Evolutionary conservation across 2,888 invertebrate genomes (phyloP).

Genomic region (Ceratothoa steindachneri): DNA sequence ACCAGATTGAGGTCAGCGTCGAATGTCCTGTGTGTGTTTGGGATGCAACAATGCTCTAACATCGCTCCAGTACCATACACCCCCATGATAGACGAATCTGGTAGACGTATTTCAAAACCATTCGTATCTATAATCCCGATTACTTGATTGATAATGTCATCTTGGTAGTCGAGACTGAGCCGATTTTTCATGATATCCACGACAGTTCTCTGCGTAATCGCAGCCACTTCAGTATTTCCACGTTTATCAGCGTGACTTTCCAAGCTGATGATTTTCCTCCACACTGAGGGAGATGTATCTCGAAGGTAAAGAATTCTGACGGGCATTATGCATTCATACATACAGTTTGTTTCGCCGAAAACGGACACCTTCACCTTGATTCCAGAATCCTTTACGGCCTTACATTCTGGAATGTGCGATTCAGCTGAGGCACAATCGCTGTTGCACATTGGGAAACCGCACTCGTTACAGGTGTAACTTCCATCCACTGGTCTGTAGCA

Average conservation of each 20-base stretch:
- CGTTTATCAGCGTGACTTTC: conserved; percentile 43
- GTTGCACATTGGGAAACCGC: conserved; percentile 46
- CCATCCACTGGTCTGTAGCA: conserved; percentile 46
- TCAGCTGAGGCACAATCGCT: conserved; percentile 31
- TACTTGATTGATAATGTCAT: conserved; percentile 33
- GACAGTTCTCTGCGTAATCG: conserved; percentile 41
- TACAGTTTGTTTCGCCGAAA: conserved; percentile 36
- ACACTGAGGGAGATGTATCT: conserved; percentile 24
- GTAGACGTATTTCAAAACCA: conserved; percentile 41
- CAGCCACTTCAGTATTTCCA: conserved; percentile 32
- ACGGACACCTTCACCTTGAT: conserved; percentile 33
- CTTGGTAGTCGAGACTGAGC: conserved; percentile 24
- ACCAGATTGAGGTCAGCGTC: conserved; percentile 43
- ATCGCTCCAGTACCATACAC: conserved; percentile 30
- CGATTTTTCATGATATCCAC: conserved; percentile 40
- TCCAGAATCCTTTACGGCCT: conserved; percentile 33
- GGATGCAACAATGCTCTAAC: conserved; percentile 41
- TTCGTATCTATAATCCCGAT: conserved; percentile 46
- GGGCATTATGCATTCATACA: conserved; percentile 43
- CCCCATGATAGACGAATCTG: conserved; percentile 36
- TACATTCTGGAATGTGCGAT: conserved; percentile 42
- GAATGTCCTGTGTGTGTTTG: conserved; percentile 45
- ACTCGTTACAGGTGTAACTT: conserved; percentile 23
- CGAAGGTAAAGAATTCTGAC: conserved; percentile 30
- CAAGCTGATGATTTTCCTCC: conserved; percentile 33